Percentiles rank a stretch among this genome's conserved stretches.
Conservation (phyloP, 2,113 vertebrate species). For the Tyto alba region DNA sequence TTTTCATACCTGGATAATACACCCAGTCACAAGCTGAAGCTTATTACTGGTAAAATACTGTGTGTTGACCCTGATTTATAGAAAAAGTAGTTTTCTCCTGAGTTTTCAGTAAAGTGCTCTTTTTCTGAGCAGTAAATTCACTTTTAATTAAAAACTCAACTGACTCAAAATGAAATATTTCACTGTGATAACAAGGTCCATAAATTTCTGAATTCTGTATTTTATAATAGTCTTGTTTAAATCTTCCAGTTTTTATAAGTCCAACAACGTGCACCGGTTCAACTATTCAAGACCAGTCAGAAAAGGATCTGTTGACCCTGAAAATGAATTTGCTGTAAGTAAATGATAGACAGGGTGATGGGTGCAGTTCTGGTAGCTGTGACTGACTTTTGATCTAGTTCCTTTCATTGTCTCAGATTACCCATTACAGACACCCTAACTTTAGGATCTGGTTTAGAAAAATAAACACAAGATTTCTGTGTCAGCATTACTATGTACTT, state of each 20-base stretch:
- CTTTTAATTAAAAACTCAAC: constrained; percentile 18
- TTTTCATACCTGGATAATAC: not conserved
- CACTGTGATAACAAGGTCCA: not conserved
- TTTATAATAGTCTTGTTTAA: not conserved
- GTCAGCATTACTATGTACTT: not conserved
- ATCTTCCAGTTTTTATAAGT: constrained; percentile 93
- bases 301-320: constrained; percentile 88
- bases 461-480: not conserved
- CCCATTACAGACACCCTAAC: not conserved
- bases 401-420: not conserved
- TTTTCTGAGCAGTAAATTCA: not conserved
- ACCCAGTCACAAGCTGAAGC: not conserved
- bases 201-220: not conserved
- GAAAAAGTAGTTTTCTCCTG: not conserved
- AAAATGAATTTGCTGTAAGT: constrained; percentile 98
- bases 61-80: not conserved
- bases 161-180: not conserved
- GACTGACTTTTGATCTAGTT: not conserved
- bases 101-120: not conserved
- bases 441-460: not conserved
- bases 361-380: not conserved
- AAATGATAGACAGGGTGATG: not conserved
- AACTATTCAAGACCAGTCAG: constrained; percentile 94
- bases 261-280: constrained; percentile 94
- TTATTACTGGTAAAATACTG: not conserved